phyloP scores from a whole-genome alignment of 2,888 invertebrate species.

The Kuschelorhynchus macadamiae region DNA sequence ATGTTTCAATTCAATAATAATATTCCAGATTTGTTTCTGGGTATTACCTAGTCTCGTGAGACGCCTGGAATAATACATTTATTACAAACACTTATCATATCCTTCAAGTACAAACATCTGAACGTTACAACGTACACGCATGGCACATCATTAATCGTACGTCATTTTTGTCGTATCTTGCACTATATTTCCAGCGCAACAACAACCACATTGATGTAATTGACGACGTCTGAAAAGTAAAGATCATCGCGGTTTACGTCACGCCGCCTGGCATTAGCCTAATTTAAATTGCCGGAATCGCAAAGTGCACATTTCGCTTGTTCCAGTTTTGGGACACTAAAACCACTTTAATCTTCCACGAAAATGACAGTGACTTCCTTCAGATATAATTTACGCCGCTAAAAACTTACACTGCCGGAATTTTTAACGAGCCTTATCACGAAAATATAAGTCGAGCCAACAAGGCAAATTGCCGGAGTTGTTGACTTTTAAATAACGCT shows the following conservation, averaged over 20 bases:
- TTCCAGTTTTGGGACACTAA: conserved; percentile 28
- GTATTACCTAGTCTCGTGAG: no score
- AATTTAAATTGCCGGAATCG: conserved; percentile 24
- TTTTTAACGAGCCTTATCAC: conserved; percentile 35
- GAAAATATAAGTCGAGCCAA: conserved; percentile 21
- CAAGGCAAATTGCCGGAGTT: conserved; percentile 21
- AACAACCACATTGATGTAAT: neutral
- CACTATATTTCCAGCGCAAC: no score
- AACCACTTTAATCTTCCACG: conserved; percentile 27
- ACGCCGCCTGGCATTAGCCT: conserved; percentile 30
- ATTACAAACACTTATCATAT: no score
- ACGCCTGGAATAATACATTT: no score
- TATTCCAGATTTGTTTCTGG: no score
- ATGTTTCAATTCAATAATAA: no score
- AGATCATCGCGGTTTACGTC: conserved; percentile 18
- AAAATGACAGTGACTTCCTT: conserved; percentile 37
- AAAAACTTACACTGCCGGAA: conserved; percentile 21
- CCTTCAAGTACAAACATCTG: no score
- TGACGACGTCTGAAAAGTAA: neutral
- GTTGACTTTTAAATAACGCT: conserved; percentile 28
- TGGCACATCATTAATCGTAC: no score
- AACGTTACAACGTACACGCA: no score
- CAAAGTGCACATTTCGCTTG: conserved; percentile 35
- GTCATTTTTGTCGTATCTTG: no score
- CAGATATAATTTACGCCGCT: conserved; percentile 20